Percentiles rank a stretch among this genome's conserved stretches.
phyloP scores from a whole-genome alignment of 37 sponge, comb jelly and placozoan genomes.

The Lycopodina hypogea region DNA sequence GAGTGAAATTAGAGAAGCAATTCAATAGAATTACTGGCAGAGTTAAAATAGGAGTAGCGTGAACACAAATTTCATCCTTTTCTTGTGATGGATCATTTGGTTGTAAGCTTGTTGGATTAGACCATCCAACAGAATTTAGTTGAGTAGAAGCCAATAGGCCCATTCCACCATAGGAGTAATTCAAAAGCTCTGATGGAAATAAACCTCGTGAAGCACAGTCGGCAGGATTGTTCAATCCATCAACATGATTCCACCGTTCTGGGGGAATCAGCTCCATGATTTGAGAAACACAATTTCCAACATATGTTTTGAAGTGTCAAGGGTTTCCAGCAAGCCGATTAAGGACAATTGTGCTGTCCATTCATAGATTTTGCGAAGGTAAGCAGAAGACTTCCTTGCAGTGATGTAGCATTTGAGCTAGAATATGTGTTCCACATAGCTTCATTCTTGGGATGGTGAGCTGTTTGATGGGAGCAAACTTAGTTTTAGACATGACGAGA shows the following conservation, averaged over 20 bases:
- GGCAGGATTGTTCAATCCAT: background rate
- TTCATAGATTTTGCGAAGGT: too few relatives aligned
- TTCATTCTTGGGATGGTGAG: background rate
- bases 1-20: too few relatives aligned
- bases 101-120: background rate
- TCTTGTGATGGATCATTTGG: too few relatives aligned
- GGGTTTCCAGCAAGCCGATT: background rate
- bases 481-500: background rate
- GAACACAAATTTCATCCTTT: too few relatives aligned
- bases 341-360: background rate
- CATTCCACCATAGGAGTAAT: background rate
- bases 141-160: background rate
- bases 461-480: background rate
- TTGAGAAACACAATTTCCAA: background rate
- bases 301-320: background rate
- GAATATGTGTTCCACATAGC: background rate
- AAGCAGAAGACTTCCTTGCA: too few relatives aligned
- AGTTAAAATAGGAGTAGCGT: too few relatives aligned
- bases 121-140: background rate
- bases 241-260: background rate
- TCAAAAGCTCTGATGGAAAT: background rate
- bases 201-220: background rate
- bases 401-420: too few relatives aligned
- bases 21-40: too few relatives aligned
- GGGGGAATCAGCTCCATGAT: background rate